Evolutionary conservation across 1,140 invertebrate genomes (phyloP), one percentile per base, ranked within the genome.

Genomic region (Drosophila grimshawi): DNA sequence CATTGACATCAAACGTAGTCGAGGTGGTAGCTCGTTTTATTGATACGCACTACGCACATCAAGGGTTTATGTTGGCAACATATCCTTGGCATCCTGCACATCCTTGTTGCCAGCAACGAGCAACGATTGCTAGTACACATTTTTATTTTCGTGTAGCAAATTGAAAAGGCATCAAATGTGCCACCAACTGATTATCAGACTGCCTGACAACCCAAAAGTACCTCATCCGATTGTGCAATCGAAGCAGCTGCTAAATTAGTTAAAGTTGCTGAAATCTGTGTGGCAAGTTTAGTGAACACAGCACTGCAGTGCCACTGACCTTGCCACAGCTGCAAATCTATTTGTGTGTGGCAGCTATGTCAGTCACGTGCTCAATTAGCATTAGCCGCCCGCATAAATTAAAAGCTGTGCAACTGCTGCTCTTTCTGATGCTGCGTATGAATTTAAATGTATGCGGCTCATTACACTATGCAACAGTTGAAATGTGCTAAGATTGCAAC

Each of bases 281-380:
- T 33, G 39, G 52, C n/a, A 53, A 46, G 64, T 61, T 46, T 61
- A 68, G 61, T 57, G 45, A 57, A 51, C 52, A 4, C 1, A 35
- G 11, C 41, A 29, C 2, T 32, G 27, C 43, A 29, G 43, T 51
- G 29, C 35, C 55, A 65, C 52, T 56, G 60, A 51, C 35, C 32
- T 66, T 51, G 57, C 1, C 45, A 19, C 43, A 48, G 1, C 6
- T 19, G 30, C 29, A 35, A 2, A 39, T 39, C 37, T 59, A 46
- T 37, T 48, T 19, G 10, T 30, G 5, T 43, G 41, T 37, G 35
- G 37, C 57, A 37, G 19, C 4, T n/a, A 35, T 27, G 35, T 51
- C 75, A 66, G 74, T 69, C 79, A 86, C 76, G 82, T 79, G 81
- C 67, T 53, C 72, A 79, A 86, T 86, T 81, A 81, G 80, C 75